Conservation (phyloP, 2,888 invertebrate species). For the Macrophya alboannulata region DNA sequence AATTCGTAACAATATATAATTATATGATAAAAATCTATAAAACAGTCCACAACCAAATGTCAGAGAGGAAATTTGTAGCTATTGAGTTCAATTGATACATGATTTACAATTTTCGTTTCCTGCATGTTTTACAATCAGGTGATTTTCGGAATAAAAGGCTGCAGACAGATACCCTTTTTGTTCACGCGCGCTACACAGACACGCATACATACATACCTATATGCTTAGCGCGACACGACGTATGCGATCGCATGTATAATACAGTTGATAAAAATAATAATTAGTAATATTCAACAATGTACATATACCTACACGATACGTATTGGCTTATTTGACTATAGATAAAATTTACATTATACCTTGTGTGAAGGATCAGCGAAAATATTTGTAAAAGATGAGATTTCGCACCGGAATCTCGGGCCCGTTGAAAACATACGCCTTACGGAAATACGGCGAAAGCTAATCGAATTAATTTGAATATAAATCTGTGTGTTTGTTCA, state of each 20-base stretch:
- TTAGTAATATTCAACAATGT: conserved; percentile 76
- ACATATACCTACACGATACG: conserved; percentile 67
- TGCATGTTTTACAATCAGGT: conserved; percentile 57
- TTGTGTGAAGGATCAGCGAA: conserved; percentile 20
- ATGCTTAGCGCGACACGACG: conserved; percentile 58
- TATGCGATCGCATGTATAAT: conserved; percentile 65
- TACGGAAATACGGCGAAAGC: not conserved
- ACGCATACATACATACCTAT: not conserved
- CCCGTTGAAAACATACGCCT: not conserved
- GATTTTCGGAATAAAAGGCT: conserved; percentile 32
- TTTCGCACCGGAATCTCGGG: conserved; percentile 3
- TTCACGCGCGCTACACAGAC: not conserved
- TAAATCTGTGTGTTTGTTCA: not conserved
- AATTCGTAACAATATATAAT: conserved; percentile 76
- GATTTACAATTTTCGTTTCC: not conserved
- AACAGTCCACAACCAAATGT: conserved; percentile 76
- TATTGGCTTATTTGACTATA: conserved; percentile 64
- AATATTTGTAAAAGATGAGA: not conserved
- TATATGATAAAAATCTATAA: conserved; percentile 77
- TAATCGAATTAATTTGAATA: not conserved
- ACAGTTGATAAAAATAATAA: conserved; percentile 68
- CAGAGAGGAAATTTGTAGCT: conserved; percentile 67
- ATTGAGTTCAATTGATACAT: conserved; percentile 23
- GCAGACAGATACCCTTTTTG: conserved; percentile 36
- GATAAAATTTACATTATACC: conserved; percentile 30